Percentiles rank a stretch among this genome's conserved stretches.
Evolutionary conservation across 2,888 invertebrate species (phyloP).

Genomic region (Drosophila mercatorum): DNA sequence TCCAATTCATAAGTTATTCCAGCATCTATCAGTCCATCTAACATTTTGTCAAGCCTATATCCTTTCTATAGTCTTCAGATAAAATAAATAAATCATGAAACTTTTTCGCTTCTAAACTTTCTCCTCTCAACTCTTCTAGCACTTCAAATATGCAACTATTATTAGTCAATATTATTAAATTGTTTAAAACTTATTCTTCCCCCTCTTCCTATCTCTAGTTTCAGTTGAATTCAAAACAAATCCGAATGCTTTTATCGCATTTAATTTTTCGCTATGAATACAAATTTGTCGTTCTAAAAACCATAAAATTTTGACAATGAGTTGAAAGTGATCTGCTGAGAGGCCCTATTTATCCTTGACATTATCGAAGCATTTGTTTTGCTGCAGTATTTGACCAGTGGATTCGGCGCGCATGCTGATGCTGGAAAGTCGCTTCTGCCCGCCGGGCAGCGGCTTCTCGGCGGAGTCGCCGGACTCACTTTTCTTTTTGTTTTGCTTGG

Average conservation of each 20-base stretch:
- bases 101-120: no score
- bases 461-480: conserved; percentile 13
- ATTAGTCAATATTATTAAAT: no score
- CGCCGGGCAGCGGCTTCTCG: conserved; percentile 5
- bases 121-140: no score
- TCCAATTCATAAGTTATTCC: no score
- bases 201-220: no score
- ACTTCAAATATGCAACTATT: no score
- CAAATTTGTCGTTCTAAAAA: conserved; percentile 25
- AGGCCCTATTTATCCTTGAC: background rate
- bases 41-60: no score
- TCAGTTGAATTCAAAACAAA: background rate
- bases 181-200: no score
- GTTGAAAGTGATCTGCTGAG: background rate
- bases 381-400: background rate
- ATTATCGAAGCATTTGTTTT: conserved; percentile 10
- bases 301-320: conserved; percentile 38
- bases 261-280: conserved; percentile 13
- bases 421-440: background rate
- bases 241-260: background rate
- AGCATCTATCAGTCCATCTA: no score
- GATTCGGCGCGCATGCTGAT: background rate
- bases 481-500: conserved; percentile 6
- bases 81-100: no score
- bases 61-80: no score